Percentiles rank a stretch among this genome's conserved stretches.
These are phyloP conservation scores for Thyatira batis DNA, from an alignment of 2,888 invertebrate species.

Conservation along the genomic window DNA sequence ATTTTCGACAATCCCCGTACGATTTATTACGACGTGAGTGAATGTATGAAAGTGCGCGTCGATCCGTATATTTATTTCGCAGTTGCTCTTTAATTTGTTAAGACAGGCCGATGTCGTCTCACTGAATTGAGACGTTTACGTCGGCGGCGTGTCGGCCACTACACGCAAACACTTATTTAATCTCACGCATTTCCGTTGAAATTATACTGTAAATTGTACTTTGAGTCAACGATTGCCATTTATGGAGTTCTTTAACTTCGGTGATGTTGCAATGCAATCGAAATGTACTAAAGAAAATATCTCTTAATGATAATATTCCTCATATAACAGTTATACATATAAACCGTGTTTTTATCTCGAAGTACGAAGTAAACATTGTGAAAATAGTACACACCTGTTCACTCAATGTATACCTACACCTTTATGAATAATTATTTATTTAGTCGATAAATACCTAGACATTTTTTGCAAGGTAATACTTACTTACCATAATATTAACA, in stretches of 20 bases:
- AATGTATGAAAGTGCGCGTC: conserved; percentile 37
- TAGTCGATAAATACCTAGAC: neutral
- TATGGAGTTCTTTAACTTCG: conserved; percentile 27
- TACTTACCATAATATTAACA: neutral
- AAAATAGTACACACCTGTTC: neutral
- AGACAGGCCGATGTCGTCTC: conserved; percentile 53
- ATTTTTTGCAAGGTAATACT: neutral
- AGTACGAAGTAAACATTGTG: neutral
- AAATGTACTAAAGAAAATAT: conserved; percentile 18
- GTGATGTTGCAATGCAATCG: conserved; percentile 28
- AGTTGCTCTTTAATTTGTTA: conserved; percentile 48
- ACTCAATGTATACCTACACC: neutral
- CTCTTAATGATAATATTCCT: conserved; percentile 12
- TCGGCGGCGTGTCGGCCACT: conserved; percentile 27
- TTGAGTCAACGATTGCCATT: conserved; percentile 27
- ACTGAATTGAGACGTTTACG: conserved; percentile 56
- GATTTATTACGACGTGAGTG: conserved; percentile 43
- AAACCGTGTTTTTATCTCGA: neutral
- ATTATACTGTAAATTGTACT: conserved; percentile 47
- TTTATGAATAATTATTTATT: neutral
- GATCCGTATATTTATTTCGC: conserved; percentile 32
- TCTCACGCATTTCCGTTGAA: conserved; percentile 50
- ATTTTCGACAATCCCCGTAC: conserved; percentile 46
- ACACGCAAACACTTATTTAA: conserved; percentile 51
- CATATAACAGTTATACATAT: neutral